phyloP scores from a whole-genome alignment of 2,113 vertebrate species.

The Rhynchopsitta pachyrhyncha region DNA sequence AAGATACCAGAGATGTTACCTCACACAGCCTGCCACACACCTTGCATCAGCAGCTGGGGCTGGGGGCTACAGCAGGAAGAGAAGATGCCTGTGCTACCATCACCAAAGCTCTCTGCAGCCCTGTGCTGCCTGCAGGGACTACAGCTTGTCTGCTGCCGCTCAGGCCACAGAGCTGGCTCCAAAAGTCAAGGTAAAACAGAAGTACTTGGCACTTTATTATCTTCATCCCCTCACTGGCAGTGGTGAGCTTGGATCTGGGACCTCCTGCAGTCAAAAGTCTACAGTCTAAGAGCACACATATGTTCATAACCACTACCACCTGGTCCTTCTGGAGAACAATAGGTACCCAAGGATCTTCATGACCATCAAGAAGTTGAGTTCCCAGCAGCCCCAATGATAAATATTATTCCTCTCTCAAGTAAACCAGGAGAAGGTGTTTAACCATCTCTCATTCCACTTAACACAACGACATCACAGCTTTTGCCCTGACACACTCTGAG shows the following conservation, averaged over 20 bases:
- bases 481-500: neutral
- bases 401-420: neutral
- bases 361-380: neutral
- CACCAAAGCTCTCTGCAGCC: neutral
- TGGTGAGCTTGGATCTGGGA: neutral
- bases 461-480: neutral
- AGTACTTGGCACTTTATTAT: neutral
- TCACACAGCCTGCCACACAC: neutral
- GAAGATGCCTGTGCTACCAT: neutral
- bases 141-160: neutral
- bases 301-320: constrained; percentile 19
- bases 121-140: neutral
- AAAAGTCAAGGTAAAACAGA: neutral
- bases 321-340: constrained; percentile 19
- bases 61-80: neutral
- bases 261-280: neutral
- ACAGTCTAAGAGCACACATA: neutral
- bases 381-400: neutral
- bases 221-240: neutral
- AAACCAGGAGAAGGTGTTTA: neutral
- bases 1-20: neutral
- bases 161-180: neutral
- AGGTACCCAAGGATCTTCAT: neutral
- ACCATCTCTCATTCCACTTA: neutral
- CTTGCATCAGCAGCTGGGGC: neutral